Evolutionary conservation across 2,797 vertebrate species (phyloP).

Genomic region (Perodicticus potto): DNA sequence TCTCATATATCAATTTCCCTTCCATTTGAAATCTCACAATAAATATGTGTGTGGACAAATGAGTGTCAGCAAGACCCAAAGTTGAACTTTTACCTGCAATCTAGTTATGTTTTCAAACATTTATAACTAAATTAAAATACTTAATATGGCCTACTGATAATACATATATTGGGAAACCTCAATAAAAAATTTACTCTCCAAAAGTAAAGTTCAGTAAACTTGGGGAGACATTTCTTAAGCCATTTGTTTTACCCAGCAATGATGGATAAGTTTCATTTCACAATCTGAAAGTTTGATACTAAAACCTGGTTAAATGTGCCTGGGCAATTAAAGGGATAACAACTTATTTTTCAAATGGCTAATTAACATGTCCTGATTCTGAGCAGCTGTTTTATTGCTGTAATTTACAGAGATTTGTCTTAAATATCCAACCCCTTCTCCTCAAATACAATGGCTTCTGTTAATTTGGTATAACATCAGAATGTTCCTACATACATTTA

Average conservation of each 20-base stretch:
- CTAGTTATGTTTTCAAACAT: slow-evolving; percentile 49
- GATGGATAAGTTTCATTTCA: slow-evolving; percentile 46
- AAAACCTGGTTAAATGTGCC: slow-evolving; percentile 69
- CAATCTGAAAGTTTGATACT: slow-evolving; percentile 64
- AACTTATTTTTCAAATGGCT: slow-evolving; percentile 62
- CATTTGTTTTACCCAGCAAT: slow-evolving; percentile 23
- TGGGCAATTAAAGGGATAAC: slow-evolving; percentile 76
- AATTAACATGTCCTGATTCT: slow-evolving; percentile 61
- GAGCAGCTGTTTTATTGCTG: background rate
- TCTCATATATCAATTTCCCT: slow-evolving; percentile 15
- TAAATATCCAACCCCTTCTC: slow-evolving; percentile 50
- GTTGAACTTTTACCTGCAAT: background rate
- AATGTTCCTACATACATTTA: background rate
- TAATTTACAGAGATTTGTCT: slow-evolving; percentile 56
- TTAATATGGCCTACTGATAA: background rate
- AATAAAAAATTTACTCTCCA: slow-evolving; percentile 31
- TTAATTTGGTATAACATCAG: slow-evolving; percentile 15
- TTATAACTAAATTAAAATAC: slow-evolving; percentile 17
- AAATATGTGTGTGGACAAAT: background rate
- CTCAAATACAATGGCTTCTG: slow-evolving; percentile 55
- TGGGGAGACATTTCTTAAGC: slow-evolving; percentile 3
- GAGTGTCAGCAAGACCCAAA: slow-evolving; percentile 42
- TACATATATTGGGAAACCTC: background rate
- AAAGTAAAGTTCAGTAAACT: slow-evolving; percentile 10
- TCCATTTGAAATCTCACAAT: slow-evolving; percentile 22